Evolutionary conservation across 2,888 invertebrate genomes (phyloP).

Genomic region (Leuctra nigra): DNA sequence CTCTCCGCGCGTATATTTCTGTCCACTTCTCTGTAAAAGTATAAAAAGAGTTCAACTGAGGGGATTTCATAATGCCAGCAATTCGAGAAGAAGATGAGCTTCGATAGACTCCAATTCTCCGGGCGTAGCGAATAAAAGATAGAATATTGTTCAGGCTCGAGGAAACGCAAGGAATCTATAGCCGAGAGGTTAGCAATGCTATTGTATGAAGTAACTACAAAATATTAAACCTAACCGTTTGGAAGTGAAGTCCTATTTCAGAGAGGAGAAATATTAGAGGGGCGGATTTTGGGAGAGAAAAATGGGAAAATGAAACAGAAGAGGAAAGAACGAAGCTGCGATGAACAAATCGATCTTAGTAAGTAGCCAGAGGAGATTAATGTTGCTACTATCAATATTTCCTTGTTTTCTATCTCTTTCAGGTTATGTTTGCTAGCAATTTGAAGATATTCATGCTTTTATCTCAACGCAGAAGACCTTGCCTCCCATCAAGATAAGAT

Average conservation of each 20-base stretch:
- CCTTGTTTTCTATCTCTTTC: too few species aligned
- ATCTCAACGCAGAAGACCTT: too few species aligned
- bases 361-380: too few species aligned
- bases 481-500: too few species aligned
- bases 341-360: too few species aligned
- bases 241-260: background rate
- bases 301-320: too few species aligned
- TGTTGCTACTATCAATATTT: too few species aligned
- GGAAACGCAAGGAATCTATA: background rate
- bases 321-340: too few species aligned
- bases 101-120: slow-evolving; percentile 16
- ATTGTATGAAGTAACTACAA: background rate
- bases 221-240: slow-evolving; percentile 13
- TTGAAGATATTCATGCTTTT: too few species aligned
- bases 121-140: slow-evolving; percentile 16
- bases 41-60: slow-evolving; percentile 8
- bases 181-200: slow-evolving; percentile 5
- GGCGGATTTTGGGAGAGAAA: too few species aligned
- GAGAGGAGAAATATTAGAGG: too few species aligned
- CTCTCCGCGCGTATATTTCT: slow-evolving; percentile 3
- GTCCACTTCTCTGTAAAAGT: slow-evolving; percentile 6
- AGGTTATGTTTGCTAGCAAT: too few species aligned
- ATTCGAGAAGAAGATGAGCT: slow-evolving; percentile 7
- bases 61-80: background rate
- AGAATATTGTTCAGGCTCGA: slow-evolving; percentile 16